These are phyloP conservation scores for Phoxinus phoxinus DNA, from an alignment of 2,113 vertebrate genomes.

Conservation along the genomic window DNA sequence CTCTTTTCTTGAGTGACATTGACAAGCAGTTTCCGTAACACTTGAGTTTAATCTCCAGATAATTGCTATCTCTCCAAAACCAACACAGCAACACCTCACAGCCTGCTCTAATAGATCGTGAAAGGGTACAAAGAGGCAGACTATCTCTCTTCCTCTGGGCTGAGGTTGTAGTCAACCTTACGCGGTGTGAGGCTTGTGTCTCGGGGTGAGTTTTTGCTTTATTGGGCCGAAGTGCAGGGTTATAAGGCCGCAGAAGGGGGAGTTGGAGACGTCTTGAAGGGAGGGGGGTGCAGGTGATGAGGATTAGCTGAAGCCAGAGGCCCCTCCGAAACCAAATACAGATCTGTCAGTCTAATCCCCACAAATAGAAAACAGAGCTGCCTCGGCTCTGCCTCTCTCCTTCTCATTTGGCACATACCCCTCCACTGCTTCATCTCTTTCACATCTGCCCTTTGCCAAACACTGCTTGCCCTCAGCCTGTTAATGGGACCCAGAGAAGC, in stretches of 20 bases:
- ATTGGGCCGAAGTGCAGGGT: slow-evolving; percentile 47
- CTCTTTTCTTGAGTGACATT: slow-evolving; percentile 73
- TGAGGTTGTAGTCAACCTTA: slow-evolving; percentile 75
- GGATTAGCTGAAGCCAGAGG: slow-evolving; percentile 81
- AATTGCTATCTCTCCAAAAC: slow-evolving; percentile 80
- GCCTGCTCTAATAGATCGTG: slow-evolving; percentile 60
- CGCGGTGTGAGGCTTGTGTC: slow-evolving; percentile 78
- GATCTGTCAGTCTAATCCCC: slow-evolving; percentile 82
- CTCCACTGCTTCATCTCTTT: slow-evolving; percentile 61
- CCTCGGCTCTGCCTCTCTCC: slow-evolving; percentile 50
- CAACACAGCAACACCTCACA: slow-evolving; percentile 66
- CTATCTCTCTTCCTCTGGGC: slow-evolving; percentile 65
- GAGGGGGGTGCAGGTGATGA: slow-evolving; percentile 77
- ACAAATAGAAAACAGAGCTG: slow-evolving; percentile 83
- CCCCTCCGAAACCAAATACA: slow-evolving; percentile 82
- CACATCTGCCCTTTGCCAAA: slow-evolving; percentile 70
- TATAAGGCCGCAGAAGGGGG: slow-evolving; percentile 44
- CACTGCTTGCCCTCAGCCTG: slow-evolving; percentile 10
- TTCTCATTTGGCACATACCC: slow-evolving; percentile 65
- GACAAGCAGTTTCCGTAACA: slow-evolving; percentile 79
- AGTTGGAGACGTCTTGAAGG: slow-evolving; percentile 52
- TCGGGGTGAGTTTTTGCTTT: slow-evolving; percentile 78
- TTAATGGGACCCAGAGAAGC: slow-evolving; percentile 71
- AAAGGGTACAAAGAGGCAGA: slow-evolving; percentile 30
- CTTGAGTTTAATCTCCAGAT: slow-evolving; percentile 76